Evolutionary conservation across 1,140 invertebrate species (phyloP), one percentile per base, ranked within the genome.

Genomic region (Coboldia fuscipes): DNA sequence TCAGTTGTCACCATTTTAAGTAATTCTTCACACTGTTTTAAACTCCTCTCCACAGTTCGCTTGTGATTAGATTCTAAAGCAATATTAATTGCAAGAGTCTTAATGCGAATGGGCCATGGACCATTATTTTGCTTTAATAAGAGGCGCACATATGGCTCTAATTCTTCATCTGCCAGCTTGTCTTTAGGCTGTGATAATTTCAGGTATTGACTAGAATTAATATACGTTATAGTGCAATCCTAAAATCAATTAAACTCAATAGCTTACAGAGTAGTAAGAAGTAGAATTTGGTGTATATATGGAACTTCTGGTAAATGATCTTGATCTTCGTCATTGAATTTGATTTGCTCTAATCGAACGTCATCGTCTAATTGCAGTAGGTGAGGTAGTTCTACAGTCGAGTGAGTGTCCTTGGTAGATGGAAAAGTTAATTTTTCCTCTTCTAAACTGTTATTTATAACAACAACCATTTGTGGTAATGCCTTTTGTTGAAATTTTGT

Each of bases 401-500:
- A 55, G 39, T 63, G 60, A 18, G 56, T 60, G 13, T 59, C 43
- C 30, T 58, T 47, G 22, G 60, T 60, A 22, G 54, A 42, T 3
- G 50, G 50, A 16, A 63, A 34, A 19, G 18, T 39, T 37, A 38
- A 44, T 38, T 43, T 52, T 46, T 30, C 45, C 28, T 36, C 59
- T 42, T 45, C 50, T 10, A 8, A 6, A 18, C 64, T 57, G 14
- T 57, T 55, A 8, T 65, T 30, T 31, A 58, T 55, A 37, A 83
- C 59, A 38, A 68, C 61, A 0, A 94, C 48, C 14, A 74, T 67
- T 47, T 94, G 90, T 0, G 90, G 67, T 16, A 85, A 56, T 26
- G 75, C 65, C 33, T 75, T 70, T 42, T 74, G 60, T 55, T 97
- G 90, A 54, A 71, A 90, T 47, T 75, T 78, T 13, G 89, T 96